These are phyloP conservation scores for Caenorhabditis brenneri DNA, from an alignment of 1,140 invertebrate species.

Conservation along the genomic window DNA sequence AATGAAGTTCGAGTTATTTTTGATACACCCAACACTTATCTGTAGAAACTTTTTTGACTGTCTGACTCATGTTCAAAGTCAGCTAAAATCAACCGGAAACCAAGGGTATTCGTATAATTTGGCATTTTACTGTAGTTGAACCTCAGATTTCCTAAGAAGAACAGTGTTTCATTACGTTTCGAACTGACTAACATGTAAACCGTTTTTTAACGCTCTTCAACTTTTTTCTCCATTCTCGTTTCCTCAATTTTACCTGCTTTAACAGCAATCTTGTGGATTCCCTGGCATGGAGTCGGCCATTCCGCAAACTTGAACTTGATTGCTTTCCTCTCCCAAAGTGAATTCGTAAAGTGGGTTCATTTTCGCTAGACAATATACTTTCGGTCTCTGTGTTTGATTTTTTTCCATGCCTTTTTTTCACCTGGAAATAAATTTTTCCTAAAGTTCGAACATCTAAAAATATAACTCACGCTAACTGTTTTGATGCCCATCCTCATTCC, in stretches of 20 bases:
- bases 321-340: slow-evolving; percentile 65
- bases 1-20: too few species aligned
- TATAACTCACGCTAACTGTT: slow-evolving; percentile 55
- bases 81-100: too few species aligned
- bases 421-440: slow-evolving; percentile 50
- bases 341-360: slow-evolving; percentile 66
- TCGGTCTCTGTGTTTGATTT: slow-evolving; percentile 52
- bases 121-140: too few species aligned
- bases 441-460: too few species aligned
- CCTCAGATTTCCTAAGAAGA: too few species aligned
- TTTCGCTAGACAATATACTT: slow-evolving; percentile 48
- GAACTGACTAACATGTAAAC: not conserved
- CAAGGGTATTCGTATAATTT: too few species aligned
- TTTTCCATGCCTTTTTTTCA: slow-evolving; percentile 55
- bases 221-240: not conserved
- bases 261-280: slow-evolving; percentile 48
- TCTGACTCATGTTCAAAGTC: too few species aligned
- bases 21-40: too few species aligned
- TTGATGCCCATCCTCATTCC: slow-evolving; percentile 67
- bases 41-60: too few species aligned
- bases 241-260: slow-evolving; percentile 41
- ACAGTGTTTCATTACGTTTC: too few species aligned
- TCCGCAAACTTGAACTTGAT: slow-evolving; percentile 25
- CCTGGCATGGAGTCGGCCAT: slow-evolving; percentile 21
- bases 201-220: not conserved